Evolutionary conservation across 2,797 vertebrate species (phyloP).

Genomic region (Mastacembelus armatus): DNA sequence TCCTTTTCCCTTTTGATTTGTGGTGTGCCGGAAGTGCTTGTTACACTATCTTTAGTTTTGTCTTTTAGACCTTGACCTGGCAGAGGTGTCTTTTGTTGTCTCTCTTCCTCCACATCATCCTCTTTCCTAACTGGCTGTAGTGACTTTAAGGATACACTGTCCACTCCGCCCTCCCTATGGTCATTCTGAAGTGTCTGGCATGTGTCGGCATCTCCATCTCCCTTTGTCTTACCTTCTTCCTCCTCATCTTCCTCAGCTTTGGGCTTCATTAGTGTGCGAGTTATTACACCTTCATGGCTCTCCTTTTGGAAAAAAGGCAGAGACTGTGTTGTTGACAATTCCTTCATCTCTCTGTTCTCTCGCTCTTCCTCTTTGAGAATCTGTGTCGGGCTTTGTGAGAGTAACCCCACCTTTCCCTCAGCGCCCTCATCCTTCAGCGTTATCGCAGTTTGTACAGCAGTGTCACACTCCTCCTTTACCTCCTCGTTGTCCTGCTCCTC

Average conservation of each 20-base stretch:
- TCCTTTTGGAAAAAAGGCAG: constrained; percentile 54
- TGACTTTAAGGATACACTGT: constrained; percentile 49
- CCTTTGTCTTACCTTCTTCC: constrained; percentile 34
- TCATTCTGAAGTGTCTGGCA: constrained; percentile 41
- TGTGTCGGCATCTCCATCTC: constrained; percentile 14
- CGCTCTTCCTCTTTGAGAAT: constrained; percentile 66
- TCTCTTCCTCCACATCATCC: constrained; percentile 64
- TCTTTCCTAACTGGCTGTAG: constrained; percentile 66
- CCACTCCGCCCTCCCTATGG: constrained; percentile 38
- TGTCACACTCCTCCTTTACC: constrained; percentile 35
- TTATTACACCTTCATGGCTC: constrained; percentile 45
- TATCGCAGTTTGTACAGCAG: constrained; percentile 26
- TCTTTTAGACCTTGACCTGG: constrained; percentile 65
- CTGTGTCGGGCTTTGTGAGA: constrained; percentile 26
- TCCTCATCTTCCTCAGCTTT: constrained; percentile 51
- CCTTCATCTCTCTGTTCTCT: constrained; percentile 48
- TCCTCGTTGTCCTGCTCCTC: constrained; percentile 55
- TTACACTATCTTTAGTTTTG: constrained; percentile 67
- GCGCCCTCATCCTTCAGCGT: constrained; percentile 53
- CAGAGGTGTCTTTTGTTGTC: constrained; percentile 51
- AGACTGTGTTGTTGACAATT: constrained; percentile 24
- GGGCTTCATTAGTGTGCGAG: constrained; percentile 41
- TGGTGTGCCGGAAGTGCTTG: constrained; percentile 44
- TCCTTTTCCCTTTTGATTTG: constrained; percentile 75
- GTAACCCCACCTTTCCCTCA: constrained; percentile 26